These are phyloP conservation scores for Ornithorhynchus anatinus DNA, from an alignment of 2,113 vertebrate species.

Conservation along the genomic window DNA sequence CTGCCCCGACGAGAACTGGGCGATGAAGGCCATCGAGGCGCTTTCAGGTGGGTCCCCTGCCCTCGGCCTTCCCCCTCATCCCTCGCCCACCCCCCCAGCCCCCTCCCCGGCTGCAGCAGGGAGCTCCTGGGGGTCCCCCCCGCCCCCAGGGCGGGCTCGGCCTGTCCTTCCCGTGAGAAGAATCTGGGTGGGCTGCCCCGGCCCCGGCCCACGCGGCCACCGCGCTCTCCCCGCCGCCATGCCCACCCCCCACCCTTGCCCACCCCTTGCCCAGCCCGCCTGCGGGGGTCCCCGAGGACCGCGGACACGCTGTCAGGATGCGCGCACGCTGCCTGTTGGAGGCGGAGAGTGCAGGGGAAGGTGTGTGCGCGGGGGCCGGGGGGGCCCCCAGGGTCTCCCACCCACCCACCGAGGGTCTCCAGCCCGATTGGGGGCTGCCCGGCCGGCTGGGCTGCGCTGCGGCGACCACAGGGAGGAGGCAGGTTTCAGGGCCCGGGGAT, in stretches of 20 bases:
- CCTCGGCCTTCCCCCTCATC: constrained; percentile 30
- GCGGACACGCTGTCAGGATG: background rate
- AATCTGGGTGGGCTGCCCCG: no score
- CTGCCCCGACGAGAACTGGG: constrained; percentile 95
- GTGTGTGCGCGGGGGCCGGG: background rate
- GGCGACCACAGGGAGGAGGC: background rate
- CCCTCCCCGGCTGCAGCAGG: constrained; percentile 32
- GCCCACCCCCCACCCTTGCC: constrained; percentile 6
- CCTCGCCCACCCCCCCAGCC: constrained; percentile 69
- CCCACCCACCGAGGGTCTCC: background rate
- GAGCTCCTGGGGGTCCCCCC: constrained; percentile 35
- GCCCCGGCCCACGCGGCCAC: constrained; percentile 13
- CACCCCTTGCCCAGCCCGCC: background rate
- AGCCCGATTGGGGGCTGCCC: background rate
- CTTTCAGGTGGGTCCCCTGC: constrained; percentile 90
- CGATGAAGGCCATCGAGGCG: constrained; percentile 97
- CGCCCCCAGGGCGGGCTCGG: no score
- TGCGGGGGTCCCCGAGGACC: background rate
- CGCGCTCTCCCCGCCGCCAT: constrained; percentile 1
- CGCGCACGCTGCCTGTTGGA: no score
- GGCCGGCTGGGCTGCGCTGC: background rate
- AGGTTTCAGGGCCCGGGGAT: background rate
- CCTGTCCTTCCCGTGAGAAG: no score
- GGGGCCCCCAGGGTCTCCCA: background rate
- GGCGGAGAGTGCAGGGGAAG: background rate